Conservation (phyloP, 2,113 vertebrate species). For the Boulengeromyrus knoepffleri region DNA sequence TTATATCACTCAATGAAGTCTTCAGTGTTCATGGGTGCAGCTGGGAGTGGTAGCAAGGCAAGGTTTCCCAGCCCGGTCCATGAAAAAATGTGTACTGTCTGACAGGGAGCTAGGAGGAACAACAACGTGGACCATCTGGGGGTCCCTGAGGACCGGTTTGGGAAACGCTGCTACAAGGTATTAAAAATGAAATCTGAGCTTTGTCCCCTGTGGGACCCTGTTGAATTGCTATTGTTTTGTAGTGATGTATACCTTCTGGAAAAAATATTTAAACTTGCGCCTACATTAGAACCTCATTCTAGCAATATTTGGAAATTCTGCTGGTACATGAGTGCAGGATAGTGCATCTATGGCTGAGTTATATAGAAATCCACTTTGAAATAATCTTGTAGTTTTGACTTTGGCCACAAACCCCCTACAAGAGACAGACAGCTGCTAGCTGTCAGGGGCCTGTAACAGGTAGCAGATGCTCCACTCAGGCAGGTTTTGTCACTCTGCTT, state of each 20-base stretch:
- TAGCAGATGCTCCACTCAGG: background rate
- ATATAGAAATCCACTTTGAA: background rate
- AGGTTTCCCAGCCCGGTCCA: background rate
- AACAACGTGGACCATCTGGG: background rate
- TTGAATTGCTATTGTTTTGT: background rate
- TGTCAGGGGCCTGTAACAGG: background rate
- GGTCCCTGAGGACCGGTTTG: background rate
- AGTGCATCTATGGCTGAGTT: background rate
- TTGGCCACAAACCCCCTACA: background rate
- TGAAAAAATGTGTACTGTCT: background rate
- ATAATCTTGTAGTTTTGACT: background rate
- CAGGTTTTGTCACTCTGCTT: background rate
- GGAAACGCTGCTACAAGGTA: background rate
- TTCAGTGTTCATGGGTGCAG: background rate
- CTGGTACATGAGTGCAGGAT: background rate
- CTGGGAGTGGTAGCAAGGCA: background rate
- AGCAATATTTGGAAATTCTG: background rate
- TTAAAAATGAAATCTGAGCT: background rate
- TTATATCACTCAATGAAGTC: background rate
- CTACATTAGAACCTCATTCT: background rate
- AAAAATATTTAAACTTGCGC: background rate
- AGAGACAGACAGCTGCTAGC: background rate
- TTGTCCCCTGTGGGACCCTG: background rate
- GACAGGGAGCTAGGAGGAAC: background rate
- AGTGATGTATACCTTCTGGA: background rate